Evolutionary conservation across 2,113 vertebrate species (phyloP).

Genomic region (Danio rerio): GRCz12tu NC_133194.1:28050001-28050500

Average conservation of each 20-base stretch:
- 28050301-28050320: not conserved
- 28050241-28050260: not conserved
- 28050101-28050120: not conserved
- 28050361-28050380: not conserved
- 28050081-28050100: no score
- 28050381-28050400: not conserved
- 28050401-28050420: not conserved
- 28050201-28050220: not conserved
- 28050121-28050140: not conserved
- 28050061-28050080: no score
- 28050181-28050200: not conserved
- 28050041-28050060: no score
- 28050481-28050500: no score
- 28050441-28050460: no score
- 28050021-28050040: no score
- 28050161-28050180: not conserved
- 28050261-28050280: not conserved
- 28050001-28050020: no score
- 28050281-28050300: not conserved
- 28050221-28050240: not conserved
- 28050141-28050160: not conserved
- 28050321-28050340: not conserved
- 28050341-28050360: not conserved
- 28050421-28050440: not conserved
- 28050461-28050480: no score